Evolutionary conservation across 2,113 vertebrate genomes (phyloP), one percentile per base, ranked within the genome.

Genomic region (Eretmodus cyanostictus): DNA sequence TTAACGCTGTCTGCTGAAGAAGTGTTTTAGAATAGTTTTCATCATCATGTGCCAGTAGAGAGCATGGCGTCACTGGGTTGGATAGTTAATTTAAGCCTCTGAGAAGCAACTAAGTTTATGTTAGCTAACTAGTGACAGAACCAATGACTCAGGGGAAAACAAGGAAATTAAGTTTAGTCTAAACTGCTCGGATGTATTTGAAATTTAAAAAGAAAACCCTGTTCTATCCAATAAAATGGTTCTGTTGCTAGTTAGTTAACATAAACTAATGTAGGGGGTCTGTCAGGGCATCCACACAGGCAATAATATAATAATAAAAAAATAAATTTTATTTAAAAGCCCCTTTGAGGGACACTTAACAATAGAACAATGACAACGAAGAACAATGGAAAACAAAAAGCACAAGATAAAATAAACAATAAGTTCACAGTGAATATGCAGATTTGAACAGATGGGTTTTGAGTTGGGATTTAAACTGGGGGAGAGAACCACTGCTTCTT

Each of bases 71-170:
- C 9, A 34, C 14, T 19, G 16, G 59, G 59, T 19, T 19, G 57
- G 16, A 54, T 61, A 0, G 1, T 61, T 9, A 9, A 29, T 57
- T 29, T 57, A 57, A 57, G 24, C 55, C 3, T 57, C 24, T 57
- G 24, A 57, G 55, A 57, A 9, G 55, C 55, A 57, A 5, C 13
- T 57, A 29, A 29, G 55, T 59, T 10, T 63, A 7, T 34, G 16
- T 11, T 63, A 3, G 29, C 1, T 63, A 63, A 63, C 59, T 63
- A 1, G 29, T 63, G 59, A 63, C 29, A 11, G 16, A 63, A 63
- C 59, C 59, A 7, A 7, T 19, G 29, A 63, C 29, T 34, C 16
- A 0, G 59, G 57, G 59, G 16, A 1, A 0, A 34, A 19, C 0
- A 11, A 63, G 29, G 29, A 19, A 11, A 34, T 31, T 0, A 0